Evolutionary conservation across 2,113 vertebrate genomes (phyloP).

Genomic region (Morphnarchus princeps): DNA sequence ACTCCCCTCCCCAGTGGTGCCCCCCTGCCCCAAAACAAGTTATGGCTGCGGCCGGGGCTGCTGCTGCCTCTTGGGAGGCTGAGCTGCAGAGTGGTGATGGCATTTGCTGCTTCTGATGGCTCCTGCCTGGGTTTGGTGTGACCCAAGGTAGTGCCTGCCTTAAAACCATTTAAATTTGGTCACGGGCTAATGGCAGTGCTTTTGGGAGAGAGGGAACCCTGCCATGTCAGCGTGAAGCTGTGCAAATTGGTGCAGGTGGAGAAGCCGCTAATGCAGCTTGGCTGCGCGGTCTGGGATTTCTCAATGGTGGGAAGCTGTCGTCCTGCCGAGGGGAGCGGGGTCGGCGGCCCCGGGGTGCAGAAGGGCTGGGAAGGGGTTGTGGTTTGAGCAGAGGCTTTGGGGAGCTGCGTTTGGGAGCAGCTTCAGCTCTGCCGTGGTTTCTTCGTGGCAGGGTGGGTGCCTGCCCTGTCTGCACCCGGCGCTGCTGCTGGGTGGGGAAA

Average conservation of each 20-base stretch:
- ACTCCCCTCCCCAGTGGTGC: background rate
- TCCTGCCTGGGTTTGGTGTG: background rate
- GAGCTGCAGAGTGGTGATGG: background rate
- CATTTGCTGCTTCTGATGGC: background rate
- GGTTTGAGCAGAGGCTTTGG: background rate
- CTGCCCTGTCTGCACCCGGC: background rate
- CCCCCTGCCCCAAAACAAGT: background rate
- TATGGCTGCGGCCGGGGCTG: fast-evolving
- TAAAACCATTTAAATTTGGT: background rate
- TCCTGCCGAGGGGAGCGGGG: fast-evolving
- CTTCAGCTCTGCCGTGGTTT: background rate
- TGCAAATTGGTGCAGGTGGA: background rate
- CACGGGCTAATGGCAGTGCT: background rate
- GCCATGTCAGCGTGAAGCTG: background rate
- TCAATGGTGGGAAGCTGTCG: fast-evolving
- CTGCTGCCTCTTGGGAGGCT: background rate
- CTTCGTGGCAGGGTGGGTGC: background rate
- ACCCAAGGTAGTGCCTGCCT: background rate
- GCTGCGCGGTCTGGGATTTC: fast-evolving
- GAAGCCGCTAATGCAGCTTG: fast-evolving
- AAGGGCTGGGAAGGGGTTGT: background rate
- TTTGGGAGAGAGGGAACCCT: background rate
- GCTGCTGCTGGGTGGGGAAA: background rate
- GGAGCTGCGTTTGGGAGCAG: background rate
- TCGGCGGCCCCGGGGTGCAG: fast-evolving